A percentile compares a stretch with the other conserved stretches of the same genome.
These are phyloP conservation scores for Sebastes cheni DNA, from an alignment of 2,797 vertebrate genomes.

Conservation along the genomic window DNA sequence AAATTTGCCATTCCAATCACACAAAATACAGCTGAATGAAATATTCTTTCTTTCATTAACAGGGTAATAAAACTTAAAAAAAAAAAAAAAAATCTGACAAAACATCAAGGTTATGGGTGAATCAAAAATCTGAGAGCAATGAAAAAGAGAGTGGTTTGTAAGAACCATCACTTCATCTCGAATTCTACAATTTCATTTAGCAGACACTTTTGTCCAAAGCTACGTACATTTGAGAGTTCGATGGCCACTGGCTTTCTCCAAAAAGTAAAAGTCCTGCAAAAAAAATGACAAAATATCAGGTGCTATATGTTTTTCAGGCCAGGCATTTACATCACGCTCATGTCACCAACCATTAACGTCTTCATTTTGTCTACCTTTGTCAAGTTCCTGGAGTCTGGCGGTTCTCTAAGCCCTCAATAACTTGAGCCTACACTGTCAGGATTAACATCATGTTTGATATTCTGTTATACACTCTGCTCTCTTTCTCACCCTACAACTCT, in stretches of 20 bases:
- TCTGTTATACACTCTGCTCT: background rate
- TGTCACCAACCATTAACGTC: background rate
- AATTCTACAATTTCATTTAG: no score
- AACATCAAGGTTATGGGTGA: background rate
- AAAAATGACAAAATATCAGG: background rate
- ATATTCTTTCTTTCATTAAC: background rate
- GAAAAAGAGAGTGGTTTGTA: background rate
- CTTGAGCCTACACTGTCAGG: background rate
- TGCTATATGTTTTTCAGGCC: background rate
- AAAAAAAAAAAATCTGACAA: background rate
- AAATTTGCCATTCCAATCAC: background rate
- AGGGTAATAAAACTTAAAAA: background rate
- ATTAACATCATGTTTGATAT: background rate
- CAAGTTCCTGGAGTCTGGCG: background rate
- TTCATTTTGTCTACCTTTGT: background rate
- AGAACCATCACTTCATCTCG: background rate
- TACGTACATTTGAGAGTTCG: no score
- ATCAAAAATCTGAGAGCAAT: background rate
- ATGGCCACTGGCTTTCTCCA: background rate
- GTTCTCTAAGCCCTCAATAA: background rate
- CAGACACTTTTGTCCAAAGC: no score
- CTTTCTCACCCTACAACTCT: background rate
- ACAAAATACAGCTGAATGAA: background rate
- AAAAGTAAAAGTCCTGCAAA: background rate
- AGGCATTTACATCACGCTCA: background rate